Evolutionary conservation across 92 coral and sea anemone genomes (phyloP).

Genomic region (Phymanthus crucifer): DNA sequence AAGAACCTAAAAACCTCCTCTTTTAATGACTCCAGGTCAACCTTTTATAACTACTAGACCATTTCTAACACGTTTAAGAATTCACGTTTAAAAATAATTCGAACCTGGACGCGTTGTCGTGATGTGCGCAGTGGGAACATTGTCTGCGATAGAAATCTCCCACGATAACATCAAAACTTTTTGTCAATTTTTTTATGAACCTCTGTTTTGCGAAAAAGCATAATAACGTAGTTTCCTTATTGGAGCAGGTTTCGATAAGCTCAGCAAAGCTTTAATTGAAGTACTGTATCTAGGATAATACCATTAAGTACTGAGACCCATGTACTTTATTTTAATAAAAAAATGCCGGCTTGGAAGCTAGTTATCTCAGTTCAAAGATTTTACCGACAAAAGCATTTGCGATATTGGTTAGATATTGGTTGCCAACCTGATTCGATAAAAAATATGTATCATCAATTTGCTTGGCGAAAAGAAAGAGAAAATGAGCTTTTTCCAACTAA

Average conservation of each 20-base stretch:
- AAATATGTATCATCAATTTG: neutral
- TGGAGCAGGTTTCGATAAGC: neutral
- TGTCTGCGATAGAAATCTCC: neutral
- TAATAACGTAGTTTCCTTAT: neutral
- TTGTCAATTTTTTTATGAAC: neutral
- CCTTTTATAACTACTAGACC: neutral
- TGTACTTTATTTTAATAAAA: neutral
- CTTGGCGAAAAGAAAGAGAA: neutral
- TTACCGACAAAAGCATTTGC: conserved; percentile 9
- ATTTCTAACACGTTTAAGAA: neutral
- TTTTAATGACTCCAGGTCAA: neutral
- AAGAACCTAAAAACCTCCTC: neutral
- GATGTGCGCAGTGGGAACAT: neutral
- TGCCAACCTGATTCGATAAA: neutral
- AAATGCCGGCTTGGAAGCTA: neutral
- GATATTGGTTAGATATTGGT: neutral
- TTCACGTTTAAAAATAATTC: neutral
- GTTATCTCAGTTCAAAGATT: neutral
- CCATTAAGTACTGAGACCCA: neutral
- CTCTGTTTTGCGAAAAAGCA: neutral
- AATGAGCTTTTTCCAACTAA: neutral
- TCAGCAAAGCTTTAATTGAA: neutral
- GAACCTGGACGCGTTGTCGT: too few species aligned
- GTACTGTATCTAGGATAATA: neutral
- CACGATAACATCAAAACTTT: neutral